Evolutionary conservation across 2,797 vertebrate species (phyloP), one percentile per base, ranked within the genome.

Genomic region (Clangula hyemalis): DNA sequence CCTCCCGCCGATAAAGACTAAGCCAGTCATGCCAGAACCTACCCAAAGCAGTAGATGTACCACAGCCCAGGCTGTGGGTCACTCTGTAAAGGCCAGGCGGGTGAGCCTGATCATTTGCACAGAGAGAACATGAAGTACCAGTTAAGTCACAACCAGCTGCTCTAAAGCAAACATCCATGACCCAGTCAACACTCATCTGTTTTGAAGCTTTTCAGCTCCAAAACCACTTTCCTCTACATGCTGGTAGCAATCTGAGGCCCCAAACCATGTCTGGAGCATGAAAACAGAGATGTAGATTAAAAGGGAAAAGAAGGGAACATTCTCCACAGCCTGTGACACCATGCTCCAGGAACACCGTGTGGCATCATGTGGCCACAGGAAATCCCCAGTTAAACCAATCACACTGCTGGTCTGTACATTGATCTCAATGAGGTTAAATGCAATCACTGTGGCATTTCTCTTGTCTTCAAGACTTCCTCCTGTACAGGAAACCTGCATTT

Each of bases 61-160:
- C 64, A 54, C 36, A 51, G 73, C 38, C 5, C 36, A 73, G 53
- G 53, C 74, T 74, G 15, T 64, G 87, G 73, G 72, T 60, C 85
- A 81, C 28, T 19, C 27, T 0, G 7, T 56, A 73, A 18, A 30
- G 47, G 89, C 36, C 39, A 30, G 30, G n/a, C 71, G 38, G 49
- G 49, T 0, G 21, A 91, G 28, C 0, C 0, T 15, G 45, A 76
- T 49, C 11, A 0, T 90, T 96, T 94, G 65, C 61, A 74, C 61
- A 71, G 77, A n/a, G 60, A 86, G 94, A 86, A 94, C 90, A 85
- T 0, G 0, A 75, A 92, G 94, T 92, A 73, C 85, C 49, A 71
- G 58, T 49, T 39, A 84, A 57, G 56, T 77, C 74, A 78, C 64
- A 87, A 54, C 41, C 28, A 51, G 39, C 71, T 89, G 78, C 57